Base-by-base conservation (phyloP, 2,797 vertebrate species). In the Phrynocephalus vlangalii region DNA sequence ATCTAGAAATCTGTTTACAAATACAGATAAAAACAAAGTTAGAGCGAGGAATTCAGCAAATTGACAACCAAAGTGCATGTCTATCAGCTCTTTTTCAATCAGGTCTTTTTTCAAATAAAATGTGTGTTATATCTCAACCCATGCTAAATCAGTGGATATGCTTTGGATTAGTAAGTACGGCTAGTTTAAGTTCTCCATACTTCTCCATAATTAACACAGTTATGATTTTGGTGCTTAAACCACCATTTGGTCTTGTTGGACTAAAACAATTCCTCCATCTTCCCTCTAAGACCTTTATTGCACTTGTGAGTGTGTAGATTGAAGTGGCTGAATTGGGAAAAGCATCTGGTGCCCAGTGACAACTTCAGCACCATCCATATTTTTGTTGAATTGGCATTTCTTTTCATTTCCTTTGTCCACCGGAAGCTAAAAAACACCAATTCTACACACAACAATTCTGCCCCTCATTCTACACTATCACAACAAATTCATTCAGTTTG, bases 1-100 rank as follows among this genome's bases (percentile, higher is more conserved):
- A 82, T 88, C 88, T 93, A 89, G 30, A 11, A 26, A 79, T 86
- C 70, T 88, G 18, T 93, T 70, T 93, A 92, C 92, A 85, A 91
- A 80, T 84, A 56, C 20, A n/a, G 87, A 33, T 75, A 89, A 79
- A 2, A 1, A 91, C 26, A 77, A 30, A 33, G 5, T 87, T 71
- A n/a, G 3, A 60, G 26, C 16, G 10, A 87, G 4, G 5, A 30
- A 84, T 81, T 63, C 48, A 67, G 30, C 18, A 82, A 85, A 72
- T 50, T 33, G 16, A 78, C 2, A 76, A 82, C 33, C 20, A 44
- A 84, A 50, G 13, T 30, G 24, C 72, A 38, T 60, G 30, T 63
- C 13, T 50, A 67, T 76, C 5, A 1, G 9, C 83, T 44, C 2
- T 30, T 82, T 30, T 44, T 44, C 44, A 81, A 68, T 52, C 13